Base-by-base conservation (phyloP, 2,113 vertebrate species). In the Corythaixoides concolor region DNA sequence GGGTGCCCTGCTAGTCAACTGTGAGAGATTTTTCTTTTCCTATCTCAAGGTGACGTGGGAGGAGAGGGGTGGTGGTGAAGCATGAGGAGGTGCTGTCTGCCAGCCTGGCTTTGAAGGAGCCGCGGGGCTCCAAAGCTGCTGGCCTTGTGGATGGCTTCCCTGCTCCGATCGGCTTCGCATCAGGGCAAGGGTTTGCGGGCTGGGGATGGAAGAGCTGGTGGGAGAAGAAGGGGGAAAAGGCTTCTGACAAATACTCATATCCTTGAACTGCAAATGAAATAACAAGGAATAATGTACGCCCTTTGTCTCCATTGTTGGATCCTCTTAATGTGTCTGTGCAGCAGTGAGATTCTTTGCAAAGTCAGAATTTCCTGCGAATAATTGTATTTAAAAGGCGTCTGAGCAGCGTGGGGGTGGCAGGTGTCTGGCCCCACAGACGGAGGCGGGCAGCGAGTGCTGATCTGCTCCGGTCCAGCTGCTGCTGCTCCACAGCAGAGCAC, bases 31-130 rank as follows among this genome's bases (percentile, higher is more conserved):
- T 52, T 24, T 32, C 16, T 23, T 30, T 17, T 13, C 27, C n/a
- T 2, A 0, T 30, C 37, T 53, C 17, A 0, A 2, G 28, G 35
- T 22, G 43, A 4, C 24, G 67, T 20, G 32, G 68, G 33, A 74
- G 50, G 39, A 41, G 41, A 35, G 30, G 30, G 68, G 4, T 43
- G 27, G 21, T 13, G 62, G 12, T 35, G 64, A 22, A 43, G 20
- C 0, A 0, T 64, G 53, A 53, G 63, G 45, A 58, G n/a, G 6
- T 79, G 66, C 14, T 43, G 23, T 27, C 67, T 85, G 69, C 85
- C 77, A 39, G 64, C 1, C 3, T 11, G 85, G 47, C 91, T 89
- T n/a, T 84, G 76, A 76, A 12, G 3, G 32, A 19, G 43, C 32
- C 28, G 3, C 0, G 0, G 9, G 47, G 16, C 43, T 56, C 16